Conservation (phyloP, 2,888 invertebrate species). For the Lucinisca nassula region DNA sequence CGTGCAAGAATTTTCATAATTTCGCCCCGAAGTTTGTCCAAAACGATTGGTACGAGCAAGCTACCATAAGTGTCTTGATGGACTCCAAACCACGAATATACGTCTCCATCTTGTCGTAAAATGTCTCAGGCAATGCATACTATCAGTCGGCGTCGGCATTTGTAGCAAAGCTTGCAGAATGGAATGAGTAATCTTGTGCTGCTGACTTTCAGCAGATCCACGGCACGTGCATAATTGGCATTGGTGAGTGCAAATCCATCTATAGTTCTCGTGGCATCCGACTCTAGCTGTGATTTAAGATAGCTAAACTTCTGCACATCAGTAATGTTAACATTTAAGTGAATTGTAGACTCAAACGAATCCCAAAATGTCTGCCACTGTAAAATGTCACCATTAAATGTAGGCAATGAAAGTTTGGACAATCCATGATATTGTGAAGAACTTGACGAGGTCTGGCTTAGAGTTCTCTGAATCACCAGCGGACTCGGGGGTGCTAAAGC, state of each 20-base stretch:
- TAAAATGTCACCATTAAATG: slow-evolving; percentile 27
- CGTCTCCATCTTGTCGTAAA: slow-evolving; percentile 27
- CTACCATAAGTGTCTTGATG: slow-evolving; percentile 26
- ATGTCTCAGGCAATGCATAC: background rate
- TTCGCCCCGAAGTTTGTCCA: slow-evolving; percentile 18
- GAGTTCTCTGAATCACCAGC: background rate
- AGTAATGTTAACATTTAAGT: slow-evolving; percentile 22
- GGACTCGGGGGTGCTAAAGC: too few species aligned
- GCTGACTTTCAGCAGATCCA: slow-evolving; percentile 12
- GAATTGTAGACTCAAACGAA: slow-evolving; percentile 38
- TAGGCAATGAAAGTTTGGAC: slow-evolving; percentile 10
- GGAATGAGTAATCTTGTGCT: slow-evolving; percentile 29
- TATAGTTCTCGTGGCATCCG: slow-evolving; percentile 34
- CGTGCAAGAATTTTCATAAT: slow-evolving; percentile 4
- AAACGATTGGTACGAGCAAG: slow-evolving; percentile 16
- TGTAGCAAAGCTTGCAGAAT: slow-evolving; percentile 30
- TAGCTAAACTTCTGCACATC: slow-evolving; percentile 53
- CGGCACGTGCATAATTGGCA: slow-evolving; percentile 19
- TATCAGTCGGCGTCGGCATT: slow-evolving; percentile 11
- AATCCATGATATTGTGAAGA: too few species aligned
- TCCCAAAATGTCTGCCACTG: slow-evolving; percentile 61
- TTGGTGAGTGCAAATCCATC: slow-evolving; percentile 50
- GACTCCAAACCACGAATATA: slow-evolving; percentile 27
- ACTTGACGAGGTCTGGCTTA: too few species aligned
- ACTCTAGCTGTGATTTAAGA: slow-evolving; percentile 33